Conservation (phyloP, 2,888 invertebrate genomes). For the Nomada ferruginata region DNA sequence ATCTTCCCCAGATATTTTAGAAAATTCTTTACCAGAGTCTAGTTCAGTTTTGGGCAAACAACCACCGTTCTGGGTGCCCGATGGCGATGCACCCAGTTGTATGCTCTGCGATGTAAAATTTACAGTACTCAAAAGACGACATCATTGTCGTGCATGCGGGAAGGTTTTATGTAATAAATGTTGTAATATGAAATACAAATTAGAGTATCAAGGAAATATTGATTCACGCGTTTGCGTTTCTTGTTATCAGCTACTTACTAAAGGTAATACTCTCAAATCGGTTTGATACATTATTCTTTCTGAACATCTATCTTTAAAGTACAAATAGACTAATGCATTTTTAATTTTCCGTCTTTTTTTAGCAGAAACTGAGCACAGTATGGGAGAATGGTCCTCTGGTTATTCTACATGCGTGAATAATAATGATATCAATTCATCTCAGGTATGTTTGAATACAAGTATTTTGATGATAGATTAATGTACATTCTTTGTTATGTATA, state of each 20-base stretch:
- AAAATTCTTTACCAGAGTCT: conserved; percentile 80
- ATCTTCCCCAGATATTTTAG: conserved; percentile 78
- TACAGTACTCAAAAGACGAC: conserved; percentile 92
- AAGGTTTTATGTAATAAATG: conserved; percentile 92
- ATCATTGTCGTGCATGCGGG: conserved; percentile 95
- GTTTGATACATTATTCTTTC: neutral
- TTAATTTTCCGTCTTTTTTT: conserved; percentile 29
- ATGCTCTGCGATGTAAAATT: conserved; percentile 93
- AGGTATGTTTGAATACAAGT: conserved; percentile 71
- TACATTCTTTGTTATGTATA: conserved; percentile 12
- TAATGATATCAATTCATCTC: conserved; percentile 78
- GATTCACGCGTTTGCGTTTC: conserved; percentile 92
- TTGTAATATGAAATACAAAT: conserved; percentile 89
- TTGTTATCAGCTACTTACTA: conserved; percentile 87
- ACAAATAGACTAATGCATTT: neutral
- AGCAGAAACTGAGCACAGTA: conserved; percentile 80
- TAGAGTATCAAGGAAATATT: conserved; percentile 90
- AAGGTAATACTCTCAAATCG: conserved; percentile 79
- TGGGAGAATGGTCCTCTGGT: conserved; percentile 76
- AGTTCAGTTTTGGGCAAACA: conserved; percentile 88
- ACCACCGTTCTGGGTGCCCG: conserved; percentile 95
- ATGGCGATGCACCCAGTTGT: conserved; percentile 91
- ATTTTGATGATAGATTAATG: conserved; percentile 9
- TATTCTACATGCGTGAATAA: conserved; percentile 71
- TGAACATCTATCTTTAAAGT: neutral